Conservation (phyloP, 1,140 invertebrate species). For the Euschistus heros region DNA sequence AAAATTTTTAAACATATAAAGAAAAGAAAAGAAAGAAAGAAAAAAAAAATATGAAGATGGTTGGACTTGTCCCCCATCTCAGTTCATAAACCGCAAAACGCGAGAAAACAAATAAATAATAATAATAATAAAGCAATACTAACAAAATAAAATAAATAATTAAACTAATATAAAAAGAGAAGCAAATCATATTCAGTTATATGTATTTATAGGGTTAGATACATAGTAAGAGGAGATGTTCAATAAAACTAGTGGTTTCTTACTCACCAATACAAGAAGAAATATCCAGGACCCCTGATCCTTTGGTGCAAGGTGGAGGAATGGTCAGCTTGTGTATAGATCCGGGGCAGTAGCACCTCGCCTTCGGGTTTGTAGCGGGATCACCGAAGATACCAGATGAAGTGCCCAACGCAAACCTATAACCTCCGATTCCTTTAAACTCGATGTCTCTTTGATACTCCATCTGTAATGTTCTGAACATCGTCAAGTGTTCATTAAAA, state of each 20-base stretch:
- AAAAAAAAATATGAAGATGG: no score
- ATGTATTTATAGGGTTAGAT: no score
- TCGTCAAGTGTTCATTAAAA: neutral
- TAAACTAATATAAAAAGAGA: no score
- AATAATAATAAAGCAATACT: no score
- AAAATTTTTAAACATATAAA: no score
- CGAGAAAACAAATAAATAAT: no score
- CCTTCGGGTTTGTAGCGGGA: neutral
- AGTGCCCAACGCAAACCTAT: constrained; percentile 3
- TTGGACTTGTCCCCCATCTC: no score
- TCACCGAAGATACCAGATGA: neutral
- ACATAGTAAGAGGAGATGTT: no score
- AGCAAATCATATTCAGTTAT: no score
- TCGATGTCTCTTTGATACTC: neutral
- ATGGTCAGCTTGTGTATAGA: constrained; percentile 1
- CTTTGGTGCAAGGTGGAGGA: neutral
- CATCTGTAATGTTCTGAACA: neutral
- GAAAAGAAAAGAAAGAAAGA: no score
- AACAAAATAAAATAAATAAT: no score
- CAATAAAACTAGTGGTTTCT: neutral
- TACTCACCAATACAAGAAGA: neutral
- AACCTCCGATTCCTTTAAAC: constrained; percentile 8
- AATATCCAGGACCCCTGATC: neutral
- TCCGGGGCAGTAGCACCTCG: constrained; percentile 17
- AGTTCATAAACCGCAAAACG: no score